Evolutionary conservation across 2,888 invertebrate species (phyloP).

Genomic region (Lobophora halterata): DNA sequence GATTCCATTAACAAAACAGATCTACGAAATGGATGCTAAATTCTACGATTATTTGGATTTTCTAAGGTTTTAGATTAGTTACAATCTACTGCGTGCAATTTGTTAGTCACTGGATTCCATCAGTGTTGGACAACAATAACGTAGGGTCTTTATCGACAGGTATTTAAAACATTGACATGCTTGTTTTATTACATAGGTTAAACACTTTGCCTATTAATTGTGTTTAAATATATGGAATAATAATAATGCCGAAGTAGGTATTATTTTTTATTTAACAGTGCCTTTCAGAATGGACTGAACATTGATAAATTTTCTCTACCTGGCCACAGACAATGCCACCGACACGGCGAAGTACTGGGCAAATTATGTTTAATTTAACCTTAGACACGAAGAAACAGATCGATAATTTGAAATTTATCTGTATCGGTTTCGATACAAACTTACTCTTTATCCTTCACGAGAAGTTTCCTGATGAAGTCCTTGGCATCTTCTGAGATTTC

Average conservation of each 20-base stretch:
- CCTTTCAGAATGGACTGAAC: no score
- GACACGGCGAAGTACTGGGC: no score
- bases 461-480: slow-evolving; percentile 95
- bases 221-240: not conserved
- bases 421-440: no score
- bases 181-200: slow-evolving; percentile 1
- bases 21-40: no score
- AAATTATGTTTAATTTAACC: no score
- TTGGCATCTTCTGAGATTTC: slow-evolving; percentile 97
- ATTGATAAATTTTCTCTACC: no score
- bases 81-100: slow-evolving; percentile 27
- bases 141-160: slow-evolving; percentile 75
- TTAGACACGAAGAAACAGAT: no score
- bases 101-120: slow-evolving; percentile 55
- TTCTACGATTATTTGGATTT: slow-evolving; percentile 1
- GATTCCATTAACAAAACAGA: no score
- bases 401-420: no score
- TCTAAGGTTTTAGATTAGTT: slow-evolving; percentile 7
- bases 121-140: slow-evolving; percentile 71
- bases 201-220: not conserved
- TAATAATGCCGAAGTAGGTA: no score
- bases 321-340: no score
- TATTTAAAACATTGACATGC: slow-evolving; percentile 26
- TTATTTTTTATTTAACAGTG: no score
- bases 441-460: slow-evolving; percentile 96